Percentiles rank a stretch among this genome's conserved stretches.
phyloP scores from a whole-genome alignment of 2,797 vertebrate species.

The Oceanodroma leucorhoa region DNA sequence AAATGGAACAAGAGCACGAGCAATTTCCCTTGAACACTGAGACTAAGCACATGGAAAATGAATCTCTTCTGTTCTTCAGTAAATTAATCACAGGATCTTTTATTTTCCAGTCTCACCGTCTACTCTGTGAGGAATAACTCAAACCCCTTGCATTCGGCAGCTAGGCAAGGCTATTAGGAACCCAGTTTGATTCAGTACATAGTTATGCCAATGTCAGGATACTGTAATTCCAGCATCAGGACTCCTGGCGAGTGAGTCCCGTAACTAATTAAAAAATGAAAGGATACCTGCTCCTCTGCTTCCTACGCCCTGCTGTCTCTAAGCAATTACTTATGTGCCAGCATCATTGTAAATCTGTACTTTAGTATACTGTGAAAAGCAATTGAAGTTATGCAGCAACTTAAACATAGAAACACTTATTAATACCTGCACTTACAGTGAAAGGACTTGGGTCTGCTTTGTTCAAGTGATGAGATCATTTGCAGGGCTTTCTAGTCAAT shows the following conservation, averaged over 20 bases:
- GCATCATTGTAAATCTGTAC: constrained; percentile 32
- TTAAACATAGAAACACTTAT: constrained; percentile 23
- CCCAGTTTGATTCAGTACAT: constrained; percentile 29
- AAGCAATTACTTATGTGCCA: constrained; percentile 46
- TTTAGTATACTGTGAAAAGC: constrained; percentile 1
- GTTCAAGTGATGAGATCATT: constrained; percentile 16
- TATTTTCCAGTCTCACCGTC: constrained; percentile 12
- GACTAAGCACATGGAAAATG: constrained; percentile 33
- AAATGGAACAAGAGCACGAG: neutral
- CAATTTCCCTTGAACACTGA: constrained; percentile 36
- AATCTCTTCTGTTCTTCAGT: constrained; percentile 38
- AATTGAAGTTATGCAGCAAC: constrained; percentile 24
- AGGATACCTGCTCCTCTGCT: constrained; percentile 28
- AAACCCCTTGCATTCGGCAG: neutral
- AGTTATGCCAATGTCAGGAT: constrained; percentile 7
- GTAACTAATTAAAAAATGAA: constrained; percentile 44
- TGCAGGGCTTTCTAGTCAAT: constrained; percentile 7
- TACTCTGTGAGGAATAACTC: neutral
- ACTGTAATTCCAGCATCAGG: constrained; percentile 5
- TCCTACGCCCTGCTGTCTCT: constrained; percentile 12
- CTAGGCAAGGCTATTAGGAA: constrained; percentile 31
- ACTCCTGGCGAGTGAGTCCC: neutral
- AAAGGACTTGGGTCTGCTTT: neutral
- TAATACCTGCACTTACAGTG: neutral
- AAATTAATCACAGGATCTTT: constrained; percentile 56